Conservation (phyloP, 2,888 invertebrate genomes). For the Aspidiotus destructor region DNA sequence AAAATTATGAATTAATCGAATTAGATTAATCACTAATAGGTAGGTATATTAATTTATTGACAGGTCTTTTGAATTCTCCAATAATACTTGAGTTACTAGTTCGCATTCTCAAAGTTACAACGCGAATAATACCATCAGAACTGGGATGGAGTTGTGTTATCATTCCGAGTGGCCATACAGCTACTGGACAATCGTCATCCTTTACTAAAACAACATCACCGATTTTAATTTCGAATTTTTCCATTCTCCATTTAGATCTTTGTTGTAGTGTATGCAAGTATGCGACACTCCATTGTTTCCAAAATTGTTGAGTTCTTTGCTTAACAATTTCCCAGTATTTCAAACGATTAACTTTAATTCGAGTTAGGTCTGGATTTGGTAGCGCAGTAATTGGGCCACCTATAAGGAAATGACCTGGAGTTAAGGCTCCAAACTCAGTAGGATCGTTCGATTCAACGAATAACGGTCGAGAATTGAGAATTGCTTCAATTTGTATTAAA, state of each 20-base stretch:
- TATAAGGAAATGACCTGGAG: slow-evolving; percentile 39
- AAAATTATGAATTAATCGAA: too few relatives aligned
- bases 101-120: slow-evolving; percentile 3
- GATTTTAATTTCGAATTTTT: slow-evolving; percentile 6
- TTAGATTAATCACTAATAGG: background rate
- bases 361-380: slow-evolving; percentile 37
- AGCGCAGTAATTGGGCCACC: slow-evolving; percentile 37
- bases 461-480: background rate
- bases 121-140: background rate
- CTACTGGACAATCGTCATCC: background rate
- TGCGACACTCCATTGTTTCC: background rate
- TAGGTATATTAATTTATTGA: background rate
- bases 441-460: background rate
- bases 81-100: background rate
- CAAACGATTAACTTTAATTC: slow-evolving; percentile 22
- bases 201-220: slow-evolving; percentile 1
- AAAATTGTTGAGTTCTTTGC: background rate
- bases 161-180: background rate
- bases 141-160: background rate
- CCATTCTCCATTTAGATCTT: slow-evolving; percentile 25
- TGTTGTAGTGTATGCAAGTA: slow-evolving; percentile 6
- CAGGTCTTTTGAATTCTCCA: background rate
- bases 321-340: background rate
- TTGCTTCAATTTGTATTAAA: slow-evolving; percentile 1
- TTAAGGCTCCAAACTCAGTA: background rate